Evolutionary conservation across 1,140 invertebrate genomes (phyloP).

Genomic region (Pogonomyrmex barbatus): DNA sequence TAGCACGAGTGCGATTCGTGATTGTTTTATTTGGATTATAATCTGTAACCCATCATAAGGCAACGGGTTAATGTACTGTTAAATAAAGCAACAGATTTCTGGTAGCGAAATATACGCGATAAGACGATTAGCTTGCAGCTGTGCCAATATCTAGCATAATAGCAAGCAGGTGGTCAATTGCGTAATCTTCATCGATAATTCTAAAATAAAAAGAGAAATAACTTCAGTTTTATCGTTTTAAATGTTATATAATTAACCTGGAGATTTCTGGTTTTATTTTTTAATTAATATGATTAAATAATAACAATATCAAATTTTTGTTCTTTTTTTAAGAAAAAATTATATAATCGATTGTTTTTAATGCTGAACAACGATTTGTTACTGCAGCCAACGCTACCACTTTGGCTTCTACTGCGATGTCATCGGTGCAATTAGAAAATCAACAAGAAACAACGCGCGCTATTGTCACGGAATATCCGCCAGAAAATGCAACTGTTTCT

Average conservation of each 20-base stretch:
- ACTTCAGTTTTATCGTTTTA: constrained; percentile 6
- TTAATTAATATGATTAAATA: background rate
- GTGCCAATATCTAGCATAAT: constrained; percentile 36
- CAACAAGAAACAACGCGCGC: background rate
- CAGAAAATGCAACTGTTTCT: background rate
- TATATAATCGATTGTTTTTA: constrained; percentile 1
- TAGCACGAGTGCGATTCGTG: background rate
- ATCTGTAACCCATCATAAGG: background rate
- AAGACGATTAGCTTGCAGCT: constrained; percentile 26
- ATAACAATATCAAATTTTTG: background rate
- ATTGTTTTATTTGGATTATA: background rate
- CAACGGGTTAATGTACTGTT: constrained; percentile 23
- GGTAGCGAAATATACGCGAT: constrained; percentile 4
- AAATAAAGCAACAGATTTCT: constrained; percentile 32
- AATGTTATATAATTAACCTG: constrained; percentile 13
- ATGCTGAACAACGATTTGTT: constrained; percentile 19
- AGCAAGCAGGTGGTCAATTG: constrained; percentile 18
- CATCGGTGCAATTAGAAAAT: constrained; percentile 38
- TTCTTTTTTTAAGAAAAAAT: background rate
- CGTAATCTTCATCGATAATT: constrained; percentile 7
- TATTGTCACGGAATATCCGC: background rate
- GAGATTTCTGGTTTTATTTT: background rate
- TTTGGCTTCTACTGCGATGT: background rate
- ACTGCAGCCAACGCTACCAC: constrained; percentile 25
- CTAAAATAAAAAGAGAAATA: constrained; percentile 1